phyloP scores from a whole-genome alignment of 2,888 invertebrate species.

The Dusona sp. region DNA sequence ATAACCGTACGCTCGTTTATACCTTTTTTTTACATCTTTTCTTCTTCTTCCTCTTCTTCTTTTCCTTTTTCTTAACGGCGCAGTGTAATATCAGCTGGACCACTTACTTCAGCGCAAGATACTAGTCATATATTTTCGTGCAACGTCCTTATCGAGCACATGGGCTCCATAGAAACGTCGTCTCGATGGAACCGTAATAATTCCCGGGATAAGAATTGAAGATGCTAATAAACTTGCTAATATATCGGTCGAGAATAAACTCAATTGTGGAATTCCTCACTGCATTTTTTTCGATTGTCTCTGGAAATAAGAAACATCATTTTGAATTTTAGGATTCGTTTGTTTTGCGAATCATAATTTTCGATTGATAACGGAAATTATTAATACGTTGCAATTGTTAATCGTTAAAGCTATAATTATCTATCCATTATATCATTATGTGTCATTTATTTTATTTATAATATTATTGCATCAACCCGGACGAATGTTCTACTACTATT shows the following conservation, averaged over 20 bases:
- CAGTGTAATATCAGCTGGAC: slow-evolving; percentile 28
- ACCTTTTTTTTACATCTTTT: slow-evolving; percentile 4
- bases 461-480: no score
- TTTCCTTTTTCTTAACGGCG: slow-evolving; percentile 15
- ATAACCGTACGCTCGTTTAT: slow-evolving; percentile 18
- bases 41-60: background rate
- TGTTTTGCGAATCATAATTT: background rate
- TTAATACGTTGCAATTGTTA: no score
- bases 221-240: background rate
- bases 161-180: background rate
- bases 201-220: background rate
- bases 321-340: background rate
- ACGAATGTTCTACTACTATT: no score
- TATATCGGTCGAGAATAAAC: background rate
- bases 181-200: slow-evolving; percentile 37
- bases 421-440: no score
- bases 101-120: slow-evolving; percentile 52
- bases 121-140: slow-evolving; percentile 36
- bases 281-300: background rate
- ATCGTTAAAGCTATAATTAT: no score
- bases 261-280: background rate
- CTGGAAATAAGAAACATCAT: background rate
- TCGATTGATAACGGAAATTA: background rate
- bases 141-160: slow-evolving; percentile 2
- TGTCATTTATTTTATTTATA: no score